These are phyloP conservation scores for Sepiola atlantica DNA, from an alignment of 2,888 invertebrate genomes.

Conservation along the genomic window DNA sequence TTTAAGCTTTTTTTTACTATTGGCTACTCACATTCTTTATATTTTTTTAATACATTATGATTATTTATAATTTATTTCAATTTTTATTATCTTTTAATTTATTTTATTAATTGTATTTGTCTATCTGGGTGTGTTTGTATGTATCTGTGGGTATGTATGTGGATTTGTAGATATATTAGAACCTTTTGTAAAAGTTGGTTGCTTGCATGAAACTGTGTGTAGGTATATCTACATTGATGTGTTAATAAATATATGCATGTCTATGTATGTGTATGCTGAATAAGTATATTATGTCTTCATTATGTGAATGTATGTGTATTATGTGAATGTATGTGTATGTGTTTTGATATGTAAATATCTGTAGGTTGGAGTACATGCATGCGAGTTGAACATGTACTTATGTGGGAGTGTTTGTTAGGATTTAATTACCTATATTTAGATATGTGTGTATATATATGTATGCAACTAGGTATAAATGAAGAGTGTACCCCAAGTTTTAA, in stretches of 20 bases:
- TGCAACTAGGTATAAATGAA: no score
- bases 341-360: not conserved
- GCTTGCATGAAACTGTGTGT: not conserved
- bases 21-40: no score
- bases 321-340: not conserved
- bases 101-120: not conserved
- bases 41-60: no score
- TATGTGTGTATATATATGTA: no score
- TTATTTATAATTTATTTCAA: no score
- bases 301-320: not conserved
- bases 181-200: not conserved
- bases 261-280: not conserved
- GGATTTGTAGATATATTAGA: not conserved
- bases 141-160: not conserved
- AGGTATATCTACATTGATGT: not conserved
- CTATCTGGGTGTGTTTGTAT: not conserved
- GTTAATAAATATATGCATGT: conserved; percentile 1
- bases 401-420: no score
- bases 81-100: no score
- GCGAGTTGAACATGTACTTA: no score
- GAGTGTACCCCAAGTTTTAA: no score
- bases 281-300: no score
- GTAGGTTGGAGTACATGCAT: not conserved
- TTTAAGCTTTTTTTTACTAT: no score
- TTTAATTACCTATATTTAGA: no score